Evolutionary conservation across 2,888 invertebrate species (phyloP).

Genomic region (Unio pictorum): DNA sequence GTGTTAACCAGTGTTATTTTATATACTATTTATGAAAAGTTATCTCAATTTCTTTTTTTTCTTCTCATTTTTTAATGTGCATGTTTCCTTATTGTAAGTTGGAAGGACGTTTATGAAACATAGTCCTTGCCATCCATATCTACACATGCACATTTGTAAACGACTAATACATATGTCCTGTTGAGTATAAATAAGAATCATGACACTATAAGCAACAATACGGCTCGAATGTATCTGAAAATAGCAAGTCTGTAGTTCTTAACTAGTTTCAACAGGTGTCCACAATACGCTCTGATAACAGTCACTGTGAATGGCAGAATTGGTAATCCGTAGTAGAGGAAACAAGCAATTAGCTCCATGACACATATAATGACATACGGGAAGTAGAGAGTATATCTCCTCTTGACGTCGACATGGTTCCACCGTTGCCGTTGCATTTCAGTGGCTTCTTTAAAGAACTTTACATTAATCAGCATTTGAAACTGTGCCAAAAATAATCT

Average conservation of each 20-base stretch:
- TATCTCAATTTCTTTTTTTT: too few species aligned
- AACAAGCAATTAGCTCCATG: slow-evolving; percentile 16
- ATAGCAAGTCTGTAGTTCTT: background rate
- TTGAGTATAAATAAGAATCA: too few species aligned
- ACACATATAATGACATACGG: slow-evolving; percentile 19
- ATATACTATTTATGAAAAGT: too few species aligned
- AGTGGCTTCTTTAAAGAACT: slow-evolving; percentile 28
- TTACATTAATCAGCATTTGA: slow-evolving; percentile 29
- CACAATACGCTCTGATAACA: slow-evolving; percentile 20
- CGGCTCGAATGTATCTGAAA: background rate
- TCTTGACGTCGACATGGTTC: background rate
- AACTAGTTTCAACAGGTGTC: background rate
- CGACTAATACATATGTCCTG: too few species aligned
- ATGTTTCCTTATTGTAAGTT: too few species aligned
- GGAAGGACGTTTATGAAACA: too few species aligned
- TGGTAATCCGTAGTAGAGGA: slow-evolving; percentile 27
- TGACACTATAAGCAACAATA: background rate
- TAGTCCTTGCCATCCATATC: too few species aligned
- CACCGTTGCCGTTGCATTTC: slow-evolving; percentile 16
- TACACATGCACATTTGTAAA: too few species aligned
- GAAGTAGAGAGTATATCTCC: slow-evolving; percentile 4
- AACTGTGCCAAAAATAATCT: slow-evolving; percentile 22
- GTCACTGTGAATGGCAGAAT: slow-evolving; percentile 17
- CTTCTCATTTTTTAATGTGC: too few species aligned
- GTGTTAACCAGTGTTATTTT: too few species aligned